phyloP scores from a whole-genome alignment of 2,797 vertebrate species.

The Limosa lapponica region DNA sequence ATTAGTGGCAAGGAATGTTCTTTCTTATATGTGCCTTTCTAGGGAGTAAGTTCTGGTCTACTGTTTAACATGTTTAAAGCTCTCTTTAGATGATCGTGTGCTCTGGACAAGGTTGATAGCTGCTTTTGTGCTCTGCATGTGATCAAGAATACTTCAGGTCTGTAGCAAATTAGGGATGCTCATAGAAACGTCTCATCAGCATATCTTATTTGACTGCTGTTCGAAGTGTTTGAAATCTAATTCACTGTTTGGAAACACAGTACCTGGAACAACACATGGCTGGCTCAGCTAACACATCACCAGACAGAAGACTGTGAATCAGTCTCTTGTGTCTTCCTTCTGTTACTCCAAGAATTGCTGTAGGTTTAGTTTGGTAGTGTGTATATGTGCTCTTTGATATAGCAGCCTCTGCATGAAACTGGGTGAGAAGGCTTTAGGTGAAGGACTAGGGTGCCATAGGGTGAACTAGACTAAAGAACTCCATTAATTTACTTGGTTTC shows the following conservation, averaged over 20 bases:
- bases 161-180: background rate
- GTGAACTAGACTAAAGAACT: background rate
- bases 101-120: background rate
- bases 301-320: background rate
- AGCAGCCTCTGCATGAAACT: background rate
- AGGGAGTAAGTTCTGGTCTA: background rate
- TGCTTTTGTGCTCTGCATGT: background rate
- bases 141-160: background rate
- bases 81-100: background rate
- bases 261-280: background rate
- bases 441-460: background rate
- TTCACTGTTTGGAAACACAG: background rate
- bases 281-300: background rate
- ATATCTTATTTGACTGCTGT: background rate
- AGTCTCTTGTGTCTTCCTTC: background rate
- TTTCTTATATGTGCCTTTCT: background rate
- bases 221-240: background rate
- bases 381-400: background rate
- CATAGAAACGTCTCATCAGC: background rate
- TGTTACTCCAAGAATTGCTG: background rate
- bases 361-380: background rate
- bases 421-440: background rate
- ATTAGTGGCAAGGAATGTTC: background rate
- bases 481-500: accelerated
- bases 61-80: background rate